phyloP scores from a whole-genome alignment of 2,113 vertebrate species.

The Anarrhichthys ocellatus region DNA sequence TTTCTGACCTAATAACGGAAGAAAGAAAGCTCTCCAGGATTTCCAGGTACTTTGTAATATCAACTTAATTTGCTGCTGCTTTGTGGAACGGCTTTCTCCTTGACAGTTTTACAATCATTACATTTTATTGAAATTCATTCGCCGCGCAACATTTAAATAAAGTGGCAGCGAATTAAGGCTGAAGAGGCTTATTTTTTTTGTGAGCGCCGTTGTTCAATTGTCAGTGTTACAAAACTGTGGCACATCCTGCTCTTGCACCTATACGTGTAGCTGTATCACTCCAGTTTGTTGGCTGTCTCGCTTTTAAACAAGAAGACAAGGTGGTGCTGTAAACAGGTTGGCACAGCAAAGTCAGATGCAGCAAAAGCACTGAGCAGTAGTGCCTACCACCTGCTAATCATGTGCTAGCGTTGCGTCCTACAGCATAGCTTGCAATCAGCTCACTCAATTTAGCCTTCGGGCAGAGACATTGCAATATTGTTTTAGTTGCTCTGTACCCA shows the following conservation, averaged over 20 bases:
- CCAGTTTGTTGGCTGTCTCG: constrained; percentile 2
- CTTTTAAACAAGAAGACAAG: constrained; percentile 8
- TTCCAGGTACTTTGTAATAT: constrained; percentile 34
- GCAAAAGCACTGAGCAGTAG: neutral
- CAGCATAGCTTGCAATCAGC: constrained; percentile 29
- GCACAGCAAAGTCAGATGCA: constrained; percentile 13
- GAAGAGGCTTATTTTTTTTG: constrained; percentile 11
- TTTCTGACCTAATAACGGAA: constrained; percentile 59
- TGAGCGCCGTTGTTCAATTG: neutral
- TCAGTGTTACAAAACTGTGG: constrained; percentile 17
- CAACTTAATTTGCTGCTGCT: neutral
- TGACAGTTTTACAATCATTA: constrained; percentile 8
- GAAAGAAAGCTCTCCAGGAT: constrained; percentile 43
- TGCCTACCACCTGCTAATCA: constrained; percentile 19
- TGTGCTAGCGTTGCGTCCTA: constrained; percentile 19
- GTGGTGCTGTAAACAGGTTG: constrained; percentile 6
- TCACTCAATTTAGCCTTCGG: constrained; percentile 42
- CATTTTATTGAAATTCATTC: constrained; percentile 3
- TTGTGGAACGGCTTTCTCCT: neutral
- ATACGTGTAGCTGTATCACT: neutral
- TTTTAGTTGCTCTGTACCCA: constrained; percentile 10
- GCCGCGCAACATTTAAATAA: constrained; percentile 6
- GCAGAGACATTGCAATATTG: constrained; percentile 11
- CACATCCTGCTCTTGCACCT: neutral
- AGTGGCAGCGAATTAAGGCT: constrained; percentile 10